Percentiles rank a stretch among this genome's conserved stretches.
phyloP scores from a whole-genome alignment of 2,113 vertebrate genomes.

The Istiophorus platypterus region DNA sequence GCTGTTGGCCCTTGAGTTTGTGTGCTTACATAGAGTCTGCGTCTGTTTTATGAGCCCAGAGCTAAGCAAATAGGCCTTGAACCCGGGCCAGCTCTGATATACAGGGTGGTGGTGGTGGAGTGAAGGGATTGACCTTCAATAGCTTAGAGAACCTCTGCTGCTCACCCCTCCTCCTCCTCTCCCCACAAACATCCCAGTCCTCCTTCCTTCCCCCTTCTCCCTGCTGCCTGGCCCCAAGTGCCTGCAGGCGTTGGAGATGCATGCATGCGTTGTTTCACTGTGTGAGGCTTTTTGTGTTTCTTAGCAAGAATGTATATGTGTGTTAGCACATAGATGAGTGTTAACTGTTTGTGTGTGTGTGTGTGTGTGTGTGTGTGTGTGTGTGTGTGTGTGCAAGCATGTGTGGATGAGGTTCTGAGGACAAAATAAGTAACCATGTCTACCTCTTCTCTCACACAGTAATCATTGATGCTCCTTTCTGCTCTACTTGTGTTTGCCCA shows the following conservation, averaged over 20 bases:
- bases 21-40: constrained; percentile 25
- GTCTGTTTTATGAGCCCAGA: constrained; percentile 40
- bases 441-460: constrained; percentile 67
- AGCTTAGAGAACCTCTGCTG: constrained; percentile 70
- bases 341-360: constrained; percentile 23
- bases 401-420: constrained; percentile 47
- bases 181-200: constrained; percentile 42
- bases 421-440: constrained; percentile 77
- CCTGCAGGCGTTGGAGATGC: constrained; percentile 78
- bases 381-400: constrained; percentile 33
- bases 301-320: constrained; percentile 59
- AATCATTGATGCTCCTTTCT: constrained; percentile 62
- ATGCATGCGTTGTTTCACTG: constrained; percentile 77
- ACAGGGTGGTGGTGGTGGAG: constrained; percentile 54
- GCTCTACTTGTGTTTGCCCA: constrained; percentile 17
- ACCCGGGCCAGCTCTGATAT: constrained; percentile 59
- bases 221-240: constrained; percentile 73
- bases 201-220: constrained; percentile 56
- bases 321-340: constrained; percentile 32
- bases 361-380: constrained; percentile 29
- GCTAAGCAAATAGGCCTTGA: constrained; percentile 64
- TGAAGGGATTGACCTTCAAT: constrained; percentile 74
- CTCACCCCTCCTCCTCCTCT: constrained; percentile 51
- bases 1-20: constrained; percentile 13
- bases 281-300: constrained; percentile 80